phyloP scores from a whole-genome alignment of 2,888 invertebrate species.

The Atethmia centrago region DNA sequence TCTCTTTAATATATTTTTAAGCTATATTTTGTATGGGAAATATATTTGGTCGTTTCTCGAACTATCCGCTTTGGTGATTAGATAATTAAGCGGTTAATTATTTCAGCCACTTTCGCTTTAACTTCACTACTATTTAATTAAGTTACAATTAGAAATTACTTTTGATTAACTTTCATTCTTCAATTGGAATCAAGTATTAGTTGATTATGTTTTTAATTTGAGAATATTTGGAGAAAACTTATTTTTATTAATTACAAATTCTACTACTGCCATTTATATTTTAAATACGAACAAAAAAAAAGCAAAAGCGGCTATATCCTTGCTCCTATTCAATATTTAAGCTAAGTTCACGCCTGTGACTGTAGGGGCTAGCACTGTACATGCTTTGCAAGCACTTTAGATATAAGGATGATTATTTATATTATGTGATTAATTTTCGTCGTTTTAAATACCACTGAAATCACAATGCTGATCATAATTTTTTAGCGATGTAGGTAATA shows the following conservation, averaged over 20 bases:
- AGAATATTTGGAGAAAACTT: background rate
- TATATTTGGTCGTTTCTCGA: conserved; percentile 58
- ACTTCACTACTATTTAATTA: conserved; percentile 20
- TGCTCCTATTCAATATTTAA: conserved; percentile 39
- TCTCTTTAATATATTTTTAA: conserved; percentile 58
- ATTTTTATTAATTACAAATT: background rate
- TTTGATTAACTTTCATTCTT: conserved; percentile 21
- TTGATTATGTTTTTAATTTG: background rate
- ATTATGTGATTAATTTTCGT: conserved; percentile 64
- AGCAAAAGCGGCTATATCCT: conserved; percentile 41
- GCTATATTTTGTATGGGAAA: conserved; percentile 58
- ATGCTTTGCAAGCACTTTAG: conserved; percentile 73
- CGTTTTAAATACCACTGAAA: conserved; percentile 67
- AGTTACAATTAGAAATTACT: conserved; percentile 12
- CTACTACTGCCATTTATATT: background rate
- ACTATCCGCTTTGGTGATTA: conserved; percentile 60
- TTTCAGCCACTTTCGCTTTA: conserved; percentile 57
- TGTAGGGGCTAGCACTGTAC: conserved; percentile 68
- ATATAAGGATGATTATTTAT: conserved; percentile 55
- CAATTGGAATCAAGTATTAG: background rate
- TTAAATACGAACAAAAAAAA: background rate
- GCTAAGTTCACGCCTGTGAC: conserved; percentile 51
- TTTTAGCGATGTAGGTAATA: background rate
- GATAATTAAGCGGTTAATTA: conserved; percentile 43
- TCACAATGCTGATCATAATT: conserved; percentile 24